Evolutionary conservation across 1,140 invertebrate species (phyloP).

Genomic region (Drosophila hydei): DNA sequence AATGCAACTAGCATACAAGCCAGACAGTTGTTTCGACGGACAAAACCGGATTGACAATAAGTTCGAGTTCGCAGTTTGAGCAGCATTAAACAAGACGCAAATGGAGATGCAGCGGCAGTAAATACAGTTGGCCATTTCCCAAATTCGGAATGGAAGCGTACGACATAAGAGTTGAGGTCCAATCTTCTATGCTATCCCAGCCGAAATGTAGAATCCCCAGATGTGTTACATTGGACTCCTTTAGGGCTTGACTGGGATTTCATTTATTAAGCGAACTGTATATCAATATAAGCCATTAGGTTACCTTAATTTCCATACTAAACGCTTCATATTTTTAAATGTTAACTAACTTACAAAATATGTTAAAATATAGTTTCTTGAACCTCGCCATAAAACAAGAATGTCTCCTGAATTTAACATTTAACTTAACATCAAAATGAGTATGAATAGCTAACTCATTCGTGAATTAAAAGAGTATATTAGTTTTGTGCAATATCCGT

Average conservation of each 20-base stretch:
- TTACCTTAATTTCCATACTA: not conserved
- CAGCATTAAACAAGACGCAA: conserved; percentile 46
- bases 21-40: conserved; percentile 48
- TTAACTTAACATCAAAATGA: too few species aligned
- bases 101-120: conserved; percentile 34
- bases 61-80: conserved; percentile 69
- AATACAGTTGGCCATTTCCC: conserved; percentile 23
- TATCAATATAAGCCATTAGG: not conserved
- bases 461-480: too few species aligned
- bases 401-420: too few species aligned
- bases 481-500: too few species aligned
- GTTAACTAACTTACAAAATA: too few species aligned
- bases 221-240: not conserved
- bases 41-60: conserved; percentile 76
- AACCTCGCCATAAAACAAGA: too few species aligned
- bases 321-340: too few species aligned
- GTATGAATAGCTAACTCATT: too few species aligned
- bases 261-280: not conserved
- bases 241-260: not conserved
- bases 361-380: too few species aligned
- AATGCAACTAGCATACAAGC: conserved; percentile 70
- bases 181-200: conserved; percentile 12
- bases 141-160: not conserved
- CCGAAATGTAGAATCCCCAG: not conserved
- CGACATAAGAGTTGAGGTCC: conserved; percentile 29